phyloP scores from a whole-genome alignment of 2,797 vertebrate genomes.

The Cryptoblepharus egeriae region DNA sequence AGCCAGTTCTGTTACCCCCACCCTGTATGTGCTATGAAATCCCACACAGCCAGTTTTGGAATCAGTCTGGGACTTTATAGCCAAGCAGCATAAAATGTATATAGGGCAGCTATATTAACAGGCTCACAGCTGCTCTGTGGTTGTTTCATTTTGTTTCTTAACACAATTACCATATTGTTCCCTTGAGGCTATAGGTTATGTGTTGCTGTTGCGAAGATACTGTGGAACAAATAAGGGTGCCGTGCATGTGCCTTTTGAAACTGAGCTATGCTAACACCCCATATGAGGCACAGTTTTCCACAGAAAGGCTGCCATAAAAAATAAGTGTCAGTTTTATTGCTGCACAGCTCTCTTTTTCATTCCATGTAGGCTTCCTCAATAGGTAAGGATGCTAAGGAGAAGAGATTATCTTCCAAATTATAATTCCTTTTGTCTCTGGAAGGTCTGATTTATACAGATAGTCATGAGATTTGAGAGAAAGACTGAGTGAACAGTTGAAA shows the following conservation, averaged over 20 bases:
- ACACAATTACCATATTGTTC: neutral
- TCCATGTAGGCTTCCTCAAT: slow-evolving; percentile 7
- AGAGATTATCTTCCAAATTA: slow-evolving; percentile 29
- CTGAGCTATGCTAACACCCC: neutral
- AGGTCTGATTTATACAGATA: slow-evolving; percentile 9
- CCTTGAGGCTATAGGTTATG: neutral
- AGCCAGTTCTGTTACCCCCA: neutral
- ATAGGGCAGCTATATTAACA: neutral
- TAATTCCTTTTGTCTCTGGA: neutral
- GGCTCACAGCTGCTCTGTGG: neutral
- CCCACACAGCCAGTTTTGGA: neutral
- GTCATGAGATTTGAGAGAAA: neutral
- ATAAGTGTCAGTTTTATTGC: slow-evolving; percentile 9
- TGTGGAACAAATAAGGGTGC: slow-evolving; percentile 19
- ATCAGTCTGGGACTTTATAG: neutral
- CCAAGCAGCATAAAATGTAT: neutral
- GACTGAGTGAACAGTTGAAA: neutral
- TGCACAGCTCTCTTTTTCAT: neutral
- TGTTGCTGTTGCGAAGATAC: slow-evolving; percentile 8
- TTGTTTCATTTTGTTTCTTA: neutral
- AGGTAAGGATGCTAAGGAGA: slow-evolving; percentile 13
- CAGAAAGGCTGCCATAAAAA: slow-evolving; percentile 27
- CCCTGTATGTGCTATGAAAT: neutral
- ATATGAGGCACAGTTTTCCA: slow-evolving; percentile 26
- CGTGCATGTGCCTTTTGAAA: slow-evolving; percentile 19